A percentile compares a stretch with the other conserved stretches of the same genome.
Conservation (phyloP, 2,888 invertebrate species). For the Acronicta alni region DNA sequence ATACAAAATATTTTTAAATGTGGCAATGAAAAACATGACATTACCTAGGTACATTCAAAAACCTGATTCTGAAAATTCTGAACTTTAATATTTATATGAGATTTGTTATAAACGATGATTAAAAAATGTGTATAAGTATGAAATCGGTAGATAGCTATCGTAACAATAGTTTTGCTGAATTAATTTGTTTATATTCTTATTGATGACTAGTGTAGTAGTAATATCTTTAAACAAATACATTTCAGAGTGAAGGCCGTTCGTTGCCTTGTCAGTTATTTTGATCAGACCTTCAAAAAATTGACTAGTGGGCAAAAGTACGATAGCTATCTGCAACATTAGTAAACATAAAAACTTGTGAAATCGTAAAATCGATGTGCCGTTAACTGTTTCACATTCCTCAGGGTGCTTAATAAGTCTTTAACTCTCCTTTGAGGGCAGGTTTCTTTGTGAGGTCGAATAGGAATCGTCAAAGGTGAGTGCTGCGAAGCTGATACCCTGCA, state of each 20-base stretch:
- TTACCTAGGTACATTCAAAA: constrained; percentile 45
- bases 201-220: background rate
- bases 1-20: background rate
- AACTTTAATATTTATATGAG: background rate
- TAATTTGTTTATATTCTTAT: background rate
- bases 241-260: constrained; percentile 14
- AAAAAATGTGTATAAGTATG: too few species aligned
- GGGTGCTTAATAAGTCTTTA: constrained; percentile 68
- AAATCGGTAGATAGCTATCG: background rate
- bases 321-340: constrained; percentile 76
- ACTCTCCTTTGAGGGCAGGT: constrained; percentile 71
- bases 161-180: background rate
- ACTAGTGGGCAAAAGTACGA: constrained; percentile 76
- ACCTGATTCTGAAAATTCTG: constrained; percentile 1
- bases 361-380: constrained; percentile 80
- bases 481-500: constrained; percentile 73
- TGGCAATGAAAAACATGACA: constrained; percentile 49
- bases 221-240: constrained; percentile 8
- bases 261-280: constrained; percentile 54
- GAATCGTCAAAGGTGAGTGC: constrained; percentile 85
- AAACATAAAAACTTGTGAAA: constrained; percentile 83
- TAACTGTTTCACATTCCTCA: constrained; percentile 71
- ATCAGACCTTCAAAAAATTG: constrained; percentile 73
- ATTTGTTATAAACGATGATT: background rate
- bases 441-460: constrained; percentile 70